Base-by-base conservation (phyloP, 1,140 invertebrate genomes). In the Dendroctonus ponderosae region DNA sequence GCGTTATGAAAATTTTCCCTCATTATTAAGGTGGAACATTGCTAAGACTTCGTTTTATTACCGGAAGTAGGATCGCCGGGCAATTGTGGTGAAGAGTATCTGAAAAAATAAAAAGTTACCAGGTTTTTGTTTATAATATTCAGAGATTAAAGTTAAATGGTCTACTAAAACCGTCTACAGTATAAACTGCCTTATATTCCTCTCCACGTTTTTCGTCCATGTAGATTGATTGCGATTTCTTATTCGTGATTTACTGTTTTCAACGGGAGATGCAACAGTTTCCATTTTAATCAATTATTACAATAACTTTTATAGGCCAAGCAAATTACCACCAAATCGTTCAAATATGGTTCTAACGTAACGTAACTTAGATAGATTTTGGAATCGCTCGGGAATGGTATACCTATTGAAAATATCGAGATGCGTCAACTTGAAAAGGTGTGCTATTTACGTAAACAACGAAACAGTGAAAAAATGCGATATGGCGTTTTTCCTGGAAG, bases 11-110 rank as follows among this genome's bases (percentile, higher is more conserved):
- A n/a, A n/a, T n/a, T n/a, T n/a, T n/a, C n/a, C n/a, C n/a, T n/a
- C n/a, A n/a, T n/a, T n/a, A n/a, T n/a, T n/a, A n/a, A n/a, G n/a
- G n/a, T n/a, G n/a, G n/a, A n/a, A n/a, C n/a, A n/a, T n/a, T n/a
- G n/a, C n/a, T n/a, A n/a, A n/a, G n/a, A 37, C 56, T 65, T 69
- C 49, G 43, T 7, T 44, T 44, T 44, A n/a, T 44, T 7, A 7
- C 43, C 43, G n/a, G 7, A 44, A 7, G 7, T 44, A 7, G 43
- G 43, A 44, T 44, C 7, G 7, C 7, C 43, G 7, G 43, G n/a
- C 43, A 44, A 44, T 7, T 44, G 7, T 44, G 7, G 7, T 7
- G 7, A 44, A 44, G 43, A 44, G n/a, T 44, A 44, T 44, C 43
- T 44, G 43, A 44, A 44, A 44, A 44, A 44, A 44, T 7, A 7